Percentiles rank a stretch among this genome's conserved stretches.
phyloP scores from a whole-genome alignment of 1,140 invertebrate genomes.

The Varroa destructor region DNA sequence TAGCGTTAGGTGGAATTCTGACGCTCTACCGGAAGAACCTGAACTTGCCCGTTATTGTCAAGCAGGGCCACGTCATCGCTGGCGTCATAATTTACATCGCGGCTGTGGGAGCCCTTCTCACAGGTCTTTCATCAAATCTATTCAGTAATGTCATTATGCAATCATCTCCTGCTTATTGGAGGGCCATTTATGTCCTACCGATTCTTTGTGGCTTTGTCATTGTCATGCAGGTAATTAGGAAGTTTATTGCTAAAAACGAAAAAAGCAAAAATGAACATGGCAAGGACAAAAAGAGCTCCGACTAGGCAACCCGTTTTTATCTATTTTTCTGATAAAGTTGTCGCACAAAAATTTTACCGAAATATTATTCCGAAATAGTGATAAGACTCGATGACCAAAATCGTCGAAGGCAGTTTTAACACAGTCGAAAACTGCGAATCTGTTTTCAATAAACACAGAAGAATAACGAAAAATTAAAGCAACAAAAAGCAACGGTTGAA shows the following conservation, averaged over 20 bases:
- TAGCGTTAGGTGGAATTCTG: background rate
- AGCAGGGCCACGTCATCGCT: slow-evolving; percentile 11
- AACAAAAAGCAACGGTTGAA: no score
- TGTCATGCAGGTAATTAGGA: background rate
- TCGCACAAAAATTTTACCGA: no score
- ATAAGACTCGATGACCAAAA: no score
- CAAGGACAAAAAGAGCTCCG: no score
- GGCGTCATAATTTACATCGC: slow-evolving; percentile 7
- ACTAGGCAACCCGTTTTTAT: no score
- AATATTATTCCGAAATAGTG: no score
- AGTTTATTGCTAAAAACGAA: background rate
- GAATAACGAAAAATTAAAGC: no score
- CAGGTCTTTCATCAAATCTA: slow-evolving; percentile 8
- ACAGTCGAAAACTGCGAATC: no score
- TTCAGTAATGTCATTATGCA: slow-evolving; percentile 13
- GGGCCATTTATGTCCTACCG: background rate
- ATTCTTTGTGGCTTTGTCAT: slow-evolving; percentile 11
- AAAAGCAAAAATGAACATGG: background rate
- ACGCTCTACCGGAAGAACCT: slow-evolving; percentile 11
- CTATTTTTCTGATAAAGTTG: no score
- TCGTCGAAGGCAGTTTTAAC: no score
- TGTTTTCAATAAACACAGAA: no score
- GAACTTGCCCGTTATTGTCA: background rate
- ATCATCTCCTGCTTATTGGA: slow-evolving; percentile 6
- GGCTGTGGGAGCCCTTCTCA: slow-evolving; percentile 8